Percentiles rank a stretch among this genome's conserved stretches.
Evolutionary conservation across 2,797 vertebrate species (phyloP).

Genomic region (Urocyon cinereoargenteus): DNA sequence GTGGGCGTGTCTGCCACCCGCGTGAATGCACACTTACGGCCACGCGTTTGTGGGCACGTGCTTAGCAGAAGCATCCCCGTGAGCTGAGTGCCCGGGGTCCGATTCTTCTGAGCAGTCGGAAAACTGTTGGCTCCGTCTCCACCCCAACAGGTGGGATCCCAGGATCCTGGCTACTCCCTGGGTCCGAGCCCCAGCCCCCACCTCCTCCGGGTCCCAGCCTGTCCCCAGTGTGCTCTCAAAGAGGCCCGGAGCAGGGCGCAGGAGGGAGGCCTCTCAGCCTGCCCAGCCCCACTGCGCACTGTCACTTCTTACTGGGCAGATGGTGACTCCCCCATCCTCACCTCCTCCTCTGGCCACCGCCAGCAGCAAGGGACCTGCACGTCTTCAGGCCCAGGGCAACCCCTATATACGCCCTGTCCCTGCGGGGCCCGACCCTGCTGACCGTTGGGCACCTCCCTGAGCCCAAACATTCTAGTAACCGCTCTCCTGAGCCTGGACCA

Average conservation of each 20-base stretch:
- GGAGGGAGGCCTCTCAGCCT: too few species aligned
- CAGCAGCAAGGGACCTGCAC: too few species aligned
- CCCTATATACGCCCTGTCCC: neutral
- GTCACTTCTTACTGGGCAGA: neutral
- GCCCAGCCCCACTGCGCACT: rapidly evolving
- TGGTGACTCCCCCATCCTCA: neutral
- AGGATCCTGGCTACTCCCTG: neutral
- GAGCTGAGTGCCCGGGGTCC: neutral
- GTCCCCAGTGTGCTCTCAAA: neutral
- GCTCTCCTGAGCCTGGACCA: neutral
- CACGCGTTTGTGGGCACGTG: too few species aligned
- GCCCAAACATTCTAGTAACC: too few species aligned
- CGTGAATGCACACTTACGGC: too few species aligned
- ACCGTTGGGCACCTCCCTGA: too few species aligned
- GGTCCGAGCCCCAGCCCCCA: neutral
- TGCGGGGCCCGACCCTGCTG: neutral
- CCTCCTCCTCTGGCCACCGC: neutral
- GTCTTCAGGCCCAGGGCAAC: neutral
- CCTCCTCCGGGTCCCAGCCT: too few species aligned
- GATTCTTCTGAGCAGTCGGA: neutral
- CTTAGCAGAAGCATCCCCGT: neutral
- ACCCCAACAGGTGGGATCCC: neutral
- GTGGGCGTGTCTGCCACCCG: neutral
- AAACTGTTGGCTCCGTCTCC: neutral
- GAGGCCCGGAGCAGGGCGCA: neutral